Percentiles rank a stretch among this genome's conserved stretches.
Conservation (phyloP, 2,113 vertebrate species). For the Periophthalmus modestus region DNA sequence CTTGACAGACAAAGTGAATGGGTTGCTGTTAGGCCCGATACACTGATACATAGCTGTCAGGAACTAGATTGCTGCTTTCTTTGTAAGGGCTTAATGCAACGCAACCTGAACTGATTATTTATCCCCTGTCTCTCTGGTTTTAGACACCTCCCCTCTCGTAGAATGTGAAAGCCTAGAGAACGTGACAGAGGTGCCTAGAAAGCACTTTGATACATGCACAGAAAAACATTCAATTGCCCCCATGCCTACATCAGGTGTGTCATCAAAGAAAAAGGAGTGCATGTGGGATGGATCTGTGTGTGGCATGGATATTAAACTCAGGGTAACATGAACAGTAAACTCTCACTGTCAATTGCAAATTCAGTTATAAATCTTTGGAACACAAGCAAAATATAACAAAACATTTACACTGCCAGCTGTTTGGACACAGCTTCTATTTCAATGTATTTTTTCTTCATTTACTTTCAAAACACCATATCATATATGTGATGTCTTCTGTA, state of each 20-base stretch:
- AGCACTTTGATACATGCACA: slow-evolving; percentile 14
- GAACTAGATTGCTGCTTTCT: slow-evolving; percentile 22
- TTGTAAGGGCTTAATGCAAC: slow-evolving; percentile 35
- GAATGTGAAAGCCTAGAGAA: slow-evolving; percentile 10
- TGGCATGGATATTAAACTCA: too few species aligned
- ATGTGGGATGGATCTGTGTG: background rate
- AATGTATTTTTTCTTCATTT: too few species aligned
- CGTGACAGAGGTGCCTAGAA: slow-evolving; percentile 20
- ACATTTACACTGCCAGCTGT: too few species aligned
- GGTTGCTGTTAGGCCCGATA: slow-evolving; percentile 21
- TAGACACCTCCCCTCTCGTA: background rate
- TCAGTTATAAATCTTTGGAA: too few species aligned
- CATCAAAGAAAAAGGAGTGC: background rate
- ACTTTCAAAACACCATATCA: too few species aligned
- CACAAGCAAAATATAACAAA: too few species aligned
- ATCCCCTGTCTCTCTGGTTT: background rate
- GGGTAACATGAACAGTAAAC: too few species aligned
- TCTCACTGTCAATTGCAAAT: too few species aligned
- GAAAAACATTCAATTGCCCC: slow-evolving; percentile 5
- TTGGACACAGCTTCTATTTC: too few species aligned
- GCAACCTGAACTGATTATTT: slow-evolving; percentile 31
- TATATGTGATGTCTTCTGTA: too few species aligned
- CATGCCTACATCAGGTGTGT: background rate
- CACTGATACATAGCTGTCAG: slow-evolving; percentile 25
- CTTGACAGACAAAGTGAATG: slow-evolving; percentile 12